Conservation (phyloP, 2,113 vertebrate genomes). For the Dicerorhinus sumatrensis region DNA sequence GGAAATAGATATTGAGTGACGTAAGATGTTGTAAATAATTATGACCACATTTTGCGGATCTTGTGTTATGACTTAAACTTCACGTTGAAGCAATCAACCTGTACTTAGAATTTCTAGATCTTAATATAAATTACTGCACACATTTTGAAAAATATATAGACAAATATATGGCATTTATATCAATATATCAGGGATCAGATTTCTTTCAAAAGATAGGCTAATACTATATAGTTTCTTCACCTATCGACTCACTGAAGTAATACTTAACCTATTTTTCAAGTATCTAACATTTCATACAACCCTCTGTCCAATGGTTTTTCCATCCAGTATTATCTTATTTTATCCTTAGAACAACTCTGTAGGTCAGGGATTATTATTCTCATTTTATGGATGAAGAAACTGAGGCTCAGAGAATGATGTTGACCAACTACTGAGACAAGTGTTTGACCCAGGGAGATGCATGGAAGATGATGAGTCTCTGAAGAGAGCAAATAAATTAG, state of each 20-base stretch:
- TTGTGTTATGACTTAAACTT: background rate
- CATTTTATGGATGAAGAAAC: background rate
- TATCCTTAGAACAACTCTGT: background rate
- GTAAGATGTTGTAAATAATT: background rate
- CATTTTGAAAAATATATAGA: background rate
- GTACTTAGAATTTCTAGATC: background rate
- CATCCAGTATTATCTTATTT: background rate
- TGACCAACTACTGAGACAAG: background rate
- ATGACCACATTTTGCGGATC: background rate
- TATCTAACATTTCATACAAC: background rate
- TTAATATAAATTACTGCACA: background rate
- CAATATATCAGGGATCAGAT: background rate
- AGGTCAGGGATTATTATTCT: background rate
- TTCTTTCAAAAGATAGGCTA: background rate
- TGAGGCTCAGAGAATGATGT: background rate
- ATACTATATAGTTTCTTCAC: background rate
- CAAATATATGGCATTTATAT: background rate
- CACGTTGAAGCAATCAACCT: background rate
- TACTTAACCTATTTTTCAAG: background rate
- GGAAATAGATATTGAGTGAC: background rate
- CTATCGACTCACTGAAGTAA: background rate
- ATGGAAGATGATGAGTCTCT: background rate
- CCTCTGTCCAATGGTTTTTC: background rate
- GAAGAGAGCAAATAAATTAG: background rate
- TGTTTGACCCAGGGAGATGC: background rate